A percentile compares a stretch with the other conserved stretches of the same genome.
These are phyloP conservation scores for Phoenoteleia sp. DNA, from an alignment of 2,888 invertebrate genomes.

Conservation along the genomic window DNA sequence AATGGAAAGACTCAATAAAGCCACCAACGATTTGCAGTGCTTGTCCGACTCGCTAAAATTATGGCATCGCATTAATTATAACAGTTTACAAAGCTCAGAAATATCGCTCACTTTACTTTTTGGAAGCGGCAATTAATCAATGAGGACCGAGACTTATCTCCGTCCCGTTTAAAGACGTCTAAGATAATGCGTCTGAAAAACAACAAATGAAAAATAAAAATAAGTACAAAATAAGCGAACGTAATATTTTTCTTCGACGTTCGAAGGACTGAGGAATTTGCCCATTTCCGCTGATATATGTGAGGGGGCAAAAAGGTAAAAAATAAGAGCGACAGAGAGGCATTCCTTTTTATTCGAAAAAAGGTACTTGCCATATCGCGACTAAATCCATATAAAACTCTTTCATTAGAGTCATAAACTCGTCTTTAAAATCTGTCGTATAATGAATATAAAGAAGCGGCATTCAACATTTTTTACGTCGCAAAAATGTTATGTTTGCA, in stretches of 20 bases:
- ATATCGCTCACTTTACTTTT: conserved; percentile 48
- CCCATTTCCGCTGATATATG: conserved; percentile 56
- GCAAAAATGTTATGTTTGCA: conserved; percentile 53
- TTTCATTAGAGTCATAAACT: conserved; percentile 57
- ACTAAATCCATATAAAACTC: conserved; percentile 60
- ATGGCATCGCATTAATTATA: conserved; percentile 59
- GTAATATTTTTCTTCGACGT: neutral
- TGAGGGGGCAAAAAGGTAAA: conserved; percentile 23
- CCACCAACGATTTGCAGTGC: conserved; percentile 11
- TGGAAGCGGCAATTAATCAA: conserved; percentile 37
- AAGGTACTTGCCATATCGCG: conserved; percentile 56
- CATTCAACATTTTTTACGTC: conserved; percentile 43
- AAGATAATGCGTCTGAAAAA: conserved; percentile 2
- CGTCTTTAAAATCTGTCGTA: conserved; percentile 62
- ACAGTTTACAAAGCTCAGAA: conserved; percentile 60
- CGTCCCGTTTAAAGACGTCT: neutral
- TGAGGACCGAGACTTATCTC: conserved; percentile 16
- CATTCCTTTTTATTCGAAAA: conserved; percentile 50
- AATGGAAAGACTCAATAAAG: conserved; percentile 58
- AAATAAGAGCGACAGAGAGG: conserved; percentile 7
- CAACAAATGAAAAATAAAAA: neutral
- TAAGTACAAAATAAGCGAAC: neutral
- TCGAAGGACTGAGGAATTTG: conserved; percentile 46
- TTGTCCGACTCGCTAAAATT: conserved; percentile 32
- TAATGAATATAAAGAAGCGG: conserved; percentile 60